Evolutionary conservation across 1,140 invertebrate species (phyloP).

Genomic region (Rhynchophorus ferrugineus): DNA sequence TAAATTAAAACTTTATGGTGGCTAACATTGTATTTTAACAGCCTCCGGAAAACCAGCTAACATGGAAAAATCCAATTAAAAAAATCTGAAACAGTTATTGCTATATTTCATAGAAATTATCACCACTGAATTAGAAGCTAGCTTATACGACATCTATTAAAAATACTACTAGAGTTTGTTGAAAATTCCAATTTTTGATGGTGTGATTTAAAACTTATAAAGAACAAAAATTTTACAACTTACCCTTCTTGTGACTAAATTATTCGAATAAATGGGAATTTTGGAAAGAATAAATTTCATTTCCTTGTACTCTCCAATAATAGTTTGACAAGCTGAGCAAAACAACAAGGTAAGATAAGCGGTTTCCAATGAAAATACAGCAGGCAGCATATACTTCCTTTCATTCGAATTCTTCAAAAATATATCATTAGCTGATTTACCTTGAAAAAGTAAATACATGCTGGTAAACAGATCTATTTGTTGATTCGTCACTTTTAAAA

Average conservation of each 20-base stretch:
- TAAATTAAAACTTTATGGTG: no score
- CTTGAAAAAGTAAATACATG: background rate
- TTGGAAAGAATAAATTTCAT: background rate
- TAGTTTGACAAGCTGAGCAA: background rate
- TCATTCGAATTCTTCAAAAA: background rate
- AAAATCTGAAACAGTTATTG: no score
- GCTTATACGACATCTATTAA: no score
- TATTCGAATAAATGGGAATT: background rate
- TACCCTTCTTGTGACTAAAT: background rate
- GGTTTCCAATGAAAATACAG: background rate
- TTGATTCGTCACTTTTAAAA: background rate
- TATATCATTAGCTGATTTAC: background rate
- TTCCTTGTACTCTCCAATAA: background rate
- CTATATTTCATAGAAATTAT: no score
- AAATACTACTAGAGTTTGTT: no score
- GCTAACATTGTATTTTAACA: no score
- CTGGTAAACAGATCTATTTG: background rate
- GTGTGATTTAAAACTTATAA: no score
- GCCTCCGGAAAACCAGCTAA: no score
- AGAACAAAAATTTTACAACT: background rate
- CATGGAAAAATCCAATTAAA: no score
- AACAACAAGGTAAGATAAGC: background rate
- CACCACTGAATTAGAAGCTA: no score
- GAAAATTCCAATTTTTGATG: no score
- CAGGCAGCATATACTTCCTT: background rate